Base-by-base conservation (phyloP, 2,797 vertebrate genomes). In the Crenuchus spilurus region DNA sequence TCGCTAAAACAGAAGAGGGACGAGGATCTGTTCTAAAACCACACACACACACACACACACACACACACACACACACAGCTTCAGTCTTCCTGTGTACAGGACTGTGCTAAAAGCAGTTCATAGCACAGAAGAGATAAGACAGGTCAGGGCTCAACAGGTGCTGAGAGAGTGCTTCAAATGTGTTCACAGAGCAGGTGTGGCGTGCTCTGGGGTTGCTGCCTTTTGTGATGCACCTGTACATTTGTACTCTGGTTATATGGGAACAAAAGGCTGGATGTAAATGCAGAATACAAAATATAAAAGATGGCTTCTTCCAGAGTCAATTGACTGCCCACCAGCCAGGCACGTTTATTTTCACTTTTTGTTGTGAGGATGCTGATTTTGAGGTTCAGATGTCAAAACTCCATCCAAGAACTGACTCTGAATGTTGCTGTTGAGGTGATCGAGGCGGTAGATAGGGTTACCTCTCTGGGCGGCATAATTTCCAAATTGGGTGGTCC, bases 111-210 rank as follows among this genome's bases (percentile, higher is more conserved):
- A 52, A 41, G 60, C 57, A 24, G 28, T 18, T 24, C 20, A 28
- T 46, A 65, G 28, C 28, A 41, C 37, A 30, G 24, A 26, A 63
- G 28, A 11, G 7, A 48, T 33, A 20, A n/a, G 24, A 26, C 31
- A 58, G 71, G 77, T 78, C 66, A 79, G 20, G 30, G 58, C 74
- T 61, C 79, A 81, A 86, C 83, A 86, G 80, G 81, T 87, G 77
- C 30, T 16, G 71, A 72, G 66, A 70, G 58, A 61, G 64, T 48
- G 26, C 7, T 20, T 76, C 42, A 54, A 70, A 57, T 52, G 57
- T 80, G 60, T 69, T 71, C 61, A 51, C 22, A 55, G 49, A 83
- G 69, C 80, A 84, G 67, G 64, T 79, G 52, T 66, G 57, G 55
- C 33, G 55, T 42, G 65, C 41, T 35, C 46, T 26, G 70, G 72